Evolutionary conservation across 2,113 vertebrate genomes (phyloP), one percentile per base, ranked within the genome.

Genomic region (Calonectris borealis): DNA sequence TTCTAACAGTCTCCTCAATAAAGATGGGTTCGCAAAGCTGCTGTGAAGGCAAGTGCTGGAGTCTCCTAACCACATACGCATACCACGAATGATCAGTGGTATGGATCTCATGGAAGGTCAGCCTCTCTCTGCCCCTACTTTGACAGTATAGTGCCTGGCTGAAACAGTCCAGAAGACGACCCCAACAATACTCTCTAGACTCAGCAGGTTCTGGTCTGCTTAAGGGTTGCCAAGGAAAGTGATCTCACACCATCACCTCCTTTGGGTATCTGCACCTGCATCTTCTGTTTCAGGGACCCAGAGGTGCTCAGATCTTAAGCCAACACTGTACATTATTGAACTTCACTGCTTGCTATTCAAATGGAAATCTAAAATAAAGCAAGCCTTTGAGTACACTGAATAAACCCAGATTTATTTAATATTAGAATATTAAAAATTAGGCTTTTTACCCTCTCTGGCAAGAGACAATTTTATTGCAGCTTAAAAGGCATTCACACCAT

Each of bases 131-230:
- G 51, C 9, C 19, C 32, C 20, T 19, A 10, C 10, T 71, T 34
- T 11, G 17, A 31, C n/a, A 5, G 0, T 4, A 36, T 2, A 46
- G 19, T 3, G 4, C 9, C 36, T 38, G 17, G 22, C 15, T 55
- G 12, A 55, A 90, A 52, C 6, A 29, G 10, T 18, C 21, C 32
- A 38, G 65, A 54, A 62, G 46, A 58, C 0, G 2, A 76, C 16
- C 7, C 11, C 24, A 73, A 12, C 5, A 77, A 25, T 19, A 27
- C 12, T 10, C 11, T 64, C 13, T 52, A 76, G 26, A 60, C 15
- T 20, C 57, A 57, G 13, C 1, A 80, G 36, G 14, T 38, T 71
- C n/a, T n/a, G 20, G 7, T 57, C n/a, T 71, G 40, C 14, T 49
- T 44, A 42, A 68, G 16, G 31, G 36, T 25, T 52, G 18, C 38